Evolutionary conservation across 2,113 vertebrate species (phyloP), one percentile per base, ranked within the genome.

Genomic region (Toxotes chatareus): DNA sequence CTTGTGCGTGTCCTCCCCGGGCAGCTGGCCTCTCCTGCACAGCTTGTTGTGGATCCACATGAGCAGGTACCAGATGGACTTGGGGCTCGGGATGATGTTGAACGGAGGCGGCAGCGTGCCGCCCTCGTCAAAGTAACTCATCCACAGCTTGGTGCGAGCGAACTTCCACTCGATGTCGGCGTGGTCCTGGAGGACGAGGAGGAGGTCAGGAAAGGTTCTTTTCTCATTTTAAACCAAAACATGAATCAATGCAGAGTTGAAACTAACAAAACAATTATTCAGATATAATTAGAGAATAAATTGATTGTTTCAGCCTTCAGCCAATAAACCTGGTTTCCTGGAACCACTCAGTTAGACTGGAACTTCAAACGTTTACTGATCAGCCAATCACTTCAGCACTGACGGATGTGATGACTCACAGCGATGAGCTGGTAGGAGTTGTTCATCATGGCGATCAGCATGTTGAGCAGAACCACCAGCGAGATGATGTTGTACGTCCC

Each of bases 361-460:
- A 27, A 27, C 27, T 27, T 27, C 27, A 27, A 27, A 27, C 27
- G 27, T 27, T 27, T 27, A 27, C 27, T 27, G 27, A 27, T 27
- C 27, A 27, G 27, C 27, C 27, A 27, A 27, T 27, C 27, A 27
- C 27, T 27, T 27, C 27, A 27, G 27, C 27, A 27, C 27, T 27
- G 27, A 27, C 27, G 27, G 27, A 27, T 27, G 27, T 27, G 27
- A 27, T 27, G 27, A 49, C 94, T 93, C 70, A 99, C 98, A 0
- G 98, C 98, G 62, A 99, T 99, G 79, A 99, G 97, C 86, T 99
- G 97, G 93, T 99, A 99, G 68, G 98, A 99, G 94, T 99, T 99
- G 96, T 99, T 99, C 98, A 99, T 99, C 98, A 99, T 99, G 91
- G 98, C 98, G 62, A 99, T 99, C 71, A 99, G 96, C 98, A 99